Conservation (phyloP, 53 echinoderm and acorn worm genomes). For the Holothuria scabra region DNA sequence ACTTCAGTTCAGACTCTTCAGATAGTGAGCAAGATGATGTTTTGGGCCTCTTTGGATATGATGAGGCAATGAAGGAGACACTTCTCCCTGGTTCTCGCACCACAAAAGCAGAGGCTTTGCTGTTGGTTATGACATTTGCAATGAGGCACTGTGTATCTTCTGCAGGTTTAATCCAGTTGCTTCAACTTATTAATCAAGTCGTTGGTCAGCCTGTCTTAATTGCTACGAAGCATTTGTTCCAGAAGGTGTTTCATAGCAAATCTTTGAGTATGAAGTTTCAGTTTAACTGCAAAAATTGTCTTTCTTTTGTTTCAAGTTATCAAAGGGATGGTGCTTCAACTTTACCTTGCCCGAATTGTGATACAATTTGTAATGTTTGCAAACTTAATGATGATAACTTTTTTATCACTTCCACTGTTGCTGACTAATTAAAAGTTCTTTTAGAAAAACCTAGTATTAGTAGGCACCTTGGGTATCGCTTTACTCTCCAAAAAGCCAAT, state of each 20-base stretch:
- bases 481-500: not conserved
- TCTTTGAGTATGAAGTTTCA: not conserved
- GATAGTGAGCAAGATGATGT: slow-evolving; percentile 17
- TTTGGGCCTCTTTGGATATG: slow-evolving; percentile 36
- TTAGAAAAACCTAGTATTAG: not conserved
- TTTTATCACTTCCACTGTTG: not conserved
- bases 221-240: not conserved
- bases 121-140: slow-evolving; percentile 59
- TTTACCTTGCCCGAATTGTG: slow-evolving; percentile 28
- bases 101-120: slow-evolving; percentile 45
- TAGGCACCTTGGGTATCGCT: not conserved
- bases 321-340: not conserved
- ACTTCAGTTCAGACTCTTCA: too few relatives aligned
- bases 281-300: slow-evolving; percentile 11
- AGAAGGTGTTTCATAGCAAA: not conserved
- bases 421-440: not conserved
- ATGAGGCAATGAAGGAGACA: too few relatives aligned
- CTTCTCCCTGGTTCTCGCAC: too few relatives aligned
- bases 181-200: slow-evolving; percentile 9
- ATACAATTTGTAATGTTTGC: not conserved
- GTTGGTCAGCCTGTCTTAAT: not conserved
- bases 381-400: slow-evolving; percentile 4
- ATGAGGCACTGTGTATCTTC: slow-evolving; percentile 58
- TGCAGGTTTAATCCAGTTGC: not conserved
- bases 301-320: not conserved